phyloP scores from a whole-genome alignment of 1,140 invertebrate genomes.

The Calosoma granatense region DNA sequence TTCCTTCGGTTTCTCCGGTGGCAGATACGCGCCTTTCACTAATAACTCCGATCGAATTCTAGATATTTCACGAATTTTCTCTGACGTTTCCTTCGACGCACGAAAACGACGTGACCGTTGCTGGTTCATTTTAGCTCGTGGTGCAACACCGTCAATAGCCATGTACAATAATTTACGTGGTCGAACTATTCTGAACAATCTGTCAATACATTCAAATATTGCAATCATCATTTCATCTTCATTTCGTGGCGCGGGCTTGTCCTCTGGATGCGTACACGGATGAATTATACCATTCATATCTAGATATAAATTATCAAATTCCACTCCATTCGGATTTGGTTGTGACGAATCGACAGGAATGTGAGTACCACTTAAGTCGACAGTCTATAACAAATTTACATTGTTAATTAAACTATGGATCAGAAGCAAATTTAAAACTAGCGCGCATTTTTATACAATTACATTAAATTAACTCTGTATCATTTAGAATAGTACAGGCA shows the following conservation, averaged over 20 bases:
- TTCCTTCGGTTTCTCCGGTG: slow-evolving; percentile 81
- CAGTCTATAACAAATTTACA: slow-evolving; percentile 38
- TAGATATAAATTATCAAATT: slow-evolving; percentile 98
- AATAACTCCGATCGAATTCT: slow-evolving; percentile 65
- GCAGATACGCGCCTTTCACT: slow-evolving; percentile 68
- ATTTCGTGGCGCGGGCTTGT: slow-evolving; percentile 93
- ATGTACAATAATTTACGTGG: slow-evolving; percentile 95
- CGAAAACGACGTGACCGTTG: slow-evolving; percentile 94
- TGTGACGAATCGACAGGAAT: slow-evolving; percentile 72
- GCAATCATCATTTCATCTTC: slow-evolving; percentile 99
- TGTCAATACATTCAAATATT: slow-evolving; percentile 98
- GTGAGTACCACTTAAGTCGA: slow-evolving; percentile 48
- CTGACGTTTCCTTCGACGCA: slow-evolving; percentile 87
- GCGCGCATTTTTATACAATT: slow-evolving; percentile 7
- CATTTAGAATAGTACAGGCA: background rate
- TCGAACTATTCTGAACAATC: slow-evolving; percentile 89
- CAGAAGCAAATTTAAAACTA: slow-evolving; percentile 10
- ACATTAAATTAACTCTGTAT: too few species aligned
- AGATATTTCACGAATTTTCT: slow-evolving; percentile 81
- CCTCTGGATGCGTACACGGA: slow-evolving; percentile 99
- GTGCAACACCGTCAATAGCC: slow-evolving; percentile 99
- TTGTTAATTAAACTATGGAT: too few species aligned
- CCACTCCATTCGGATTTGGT: slow-evolving; percentile 92
- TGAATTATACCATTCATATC: slow-evolving; percentile 99
- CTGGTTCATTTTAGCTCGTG: slow-evolving; percentile 99